Evolutionary conservation across 2,797 vertebrate genomes (phyloP).

Genomic region (Scomberomorus guttatus): DNA sequence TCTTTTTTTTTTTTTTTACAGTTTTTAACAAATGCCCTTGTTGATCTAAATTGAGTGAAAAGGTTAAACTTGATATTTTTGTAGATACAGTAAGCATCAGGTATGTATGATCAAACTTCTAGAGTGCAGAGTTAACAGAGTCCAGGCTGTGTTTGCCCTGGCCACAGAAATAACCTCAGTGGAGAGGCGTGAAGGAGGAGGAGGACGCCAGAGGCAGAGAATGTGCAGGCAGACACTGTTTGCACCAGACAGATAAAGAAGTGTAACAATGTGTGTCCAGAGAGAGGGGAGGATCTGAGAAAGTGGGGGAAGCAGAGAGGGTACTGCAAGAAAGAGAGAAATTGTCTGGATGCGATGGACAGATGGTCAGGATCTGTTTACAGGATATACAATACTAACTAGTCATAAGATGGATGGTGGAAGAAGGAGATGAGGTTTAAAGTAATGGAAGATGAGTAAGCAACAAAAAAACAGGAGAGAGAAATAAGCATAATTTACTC

Average conservation of each 20-base stretch:
- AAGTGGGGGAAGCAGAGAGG: neutral
- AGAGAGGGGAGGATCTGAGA: constrained; percentile 12
- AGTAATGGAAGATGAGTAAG: neutral
- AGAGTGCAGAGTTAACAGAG: constrained; percentile 3
- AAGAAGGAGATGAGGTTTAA: constrained; percentile 9
- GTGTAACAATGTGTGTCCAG: constrained; percentile 19
- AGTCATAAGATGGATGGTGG: neutral
- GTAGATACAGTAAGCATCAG: constrained; percentile 2
- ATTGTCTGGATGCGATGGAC: constrained; percentile 19
- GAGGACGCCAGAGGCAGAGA: constrained; percentile 15
- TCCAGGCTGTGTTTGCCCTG: constrained; percentile 43
- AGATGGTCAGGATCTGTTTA: constrained; percentile 33
- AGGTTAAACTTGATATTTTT: constrained; percentile 24
- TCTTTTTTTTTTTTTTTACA: neutral
- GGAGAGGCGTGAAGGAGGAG: constrained; percentile 15
- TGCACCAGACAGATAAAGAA: constrained; percentile 56
- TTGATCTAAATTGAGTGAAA: constrained; percentile 1
- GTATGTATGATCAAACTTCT: constrained; percentile 31
- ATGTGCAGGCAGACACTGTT: constrained; percentile 45
- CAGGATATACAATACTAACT: neutral
- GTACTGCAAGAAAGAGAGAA: neutral
- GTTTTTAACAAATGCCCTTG: no score
- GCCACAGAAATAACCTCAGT: constrained; percentile 39
- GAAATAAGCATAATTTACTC: neutral
- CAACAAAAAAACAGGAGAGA: neutral